Conservation (phyloP, 2,888 invertebrate species). For the Eretmocerus hayati region DNA sequence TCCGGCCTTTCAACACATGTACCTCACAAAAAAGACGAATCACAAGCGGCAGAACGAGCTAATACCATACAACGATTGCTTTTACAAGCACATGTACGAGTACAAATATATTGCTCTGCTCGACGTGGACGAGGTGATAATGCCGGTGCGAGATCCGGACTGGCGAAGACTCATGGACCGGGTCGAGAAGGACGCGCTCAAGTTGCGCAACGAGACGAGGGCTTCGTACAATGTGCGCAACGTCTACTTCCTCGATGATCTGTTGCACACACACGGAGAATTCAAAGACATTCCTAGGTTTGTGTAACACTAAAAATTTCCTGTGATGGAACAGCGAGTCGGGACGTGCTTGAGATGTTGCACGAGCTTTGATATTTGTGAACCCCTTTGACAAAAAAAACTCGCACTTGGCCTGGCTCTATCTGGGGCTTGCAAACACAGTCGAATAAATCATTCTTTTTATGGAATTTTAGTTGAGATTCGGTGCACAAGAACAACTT, state of each 20-base stretch:
- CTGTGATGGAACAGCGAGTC: too few relatives aligned
- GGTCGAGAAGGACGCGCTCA: slow-evolving; percentile 61
- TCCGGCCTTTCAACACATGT: slow-evolving; percentile 81
- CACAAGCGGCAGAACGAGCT: slow-evolving; percentile 92
- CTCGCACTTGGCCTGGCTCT: too few relatives aligned
- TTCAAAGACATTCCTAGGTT: slow-evolving; percentile 69
- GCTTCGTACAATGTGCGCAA: slow-evolving; percentile 85
- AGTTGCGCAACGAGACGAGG: slow-evolving; percentile 59
- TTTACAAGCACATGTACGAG: slow-evolving; percentile 85
- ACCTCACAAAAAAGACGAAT: slow-evolving; percentile 82
- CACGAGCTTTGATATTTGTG: too few relatives aligned
- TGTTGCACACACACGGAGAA: slow-evolving; percentile 72
- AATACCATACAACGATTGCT: slow-evolving; percentile 93
- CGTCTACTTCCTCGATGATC: slow-evolving; percentile 86
- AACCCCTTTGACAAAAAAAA: too few relatives aligned
- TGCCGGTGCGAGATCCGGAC: slow-evolving; percentile 67
- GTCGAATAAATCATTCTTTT: too few relatives aligned
- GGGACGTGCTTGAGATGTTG: too few relatives aligned
- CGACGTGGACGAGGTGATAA: slow-evolving; percentile 92
- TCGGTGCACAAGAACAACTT: too few relatives aligned
- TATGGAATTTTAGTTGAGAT: too few relatives aligned
- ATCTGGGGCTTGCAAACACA: too few relatives aligned
- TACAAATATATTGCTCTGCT: slow-evolving; percentile 86
- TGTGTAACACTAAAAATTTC: too few relatives aligned
- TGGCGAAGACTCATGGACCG: slow-evolving; percentile 77